Evolutionary conservation across 2,113 vertebrate genomes (phyloP).

Genomic region (Sinocyclocheilus grahami): DNA sequence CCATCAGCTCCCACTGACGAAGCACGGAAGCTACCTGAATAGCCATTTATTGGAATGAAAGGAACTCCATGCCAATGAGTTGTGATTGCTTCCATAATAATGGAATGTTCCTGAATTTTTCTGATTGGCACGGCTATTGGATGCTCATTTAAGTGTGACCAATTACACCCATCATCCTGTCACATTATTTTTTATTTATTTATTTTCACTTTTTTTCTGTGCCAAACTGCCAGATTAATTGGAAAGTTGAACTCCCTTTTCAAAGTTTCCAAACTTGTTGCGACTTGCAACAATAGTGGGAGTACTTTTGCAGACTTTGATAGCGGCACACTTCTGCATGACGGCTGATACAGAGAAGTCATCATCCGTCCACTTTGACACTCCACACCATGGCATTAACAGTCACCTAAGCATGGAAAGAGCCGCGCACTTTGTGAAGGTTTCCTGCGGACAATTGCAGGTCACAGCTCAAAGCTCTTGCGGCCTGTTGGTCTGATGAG

Average conservation of each 20-base stretch:
- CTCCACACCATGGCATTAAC: constrained; percentile 36
- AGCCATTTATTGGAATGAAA: constrained; percentile 49
- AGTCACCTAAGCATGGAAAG: constrained; percentile 35
- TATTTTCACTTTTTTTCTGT: background rate
- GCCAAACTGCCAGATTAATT: constrained; percentile 32
- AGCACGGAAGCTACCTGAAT: constrained; percentile 50
- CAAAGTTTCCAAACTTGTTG: constrained; percentile 31
- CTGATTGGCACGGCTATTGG: constrained; percentile 51
- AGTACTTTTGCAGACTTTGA: constrained; percentile 27
- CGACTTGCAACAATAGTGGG: background rate
- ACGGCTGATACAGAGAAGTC: constrained; percentile 13
- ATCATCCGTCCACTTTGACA: constrained; percentile 26
- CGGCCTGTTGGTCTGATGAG: constrained; percentile 41
- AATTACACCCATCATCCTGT: constrained; percentile 48
- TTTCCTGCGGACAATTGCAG: constrained; percentile 44
- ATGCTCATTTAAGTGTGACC: constrained; percentile 49
- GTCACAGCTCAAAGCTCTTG: constrained; percentile 41
- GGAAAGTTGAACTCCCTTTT: constrained; percentile 40
- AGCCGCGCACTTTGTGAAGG: constrained; percentile 5
- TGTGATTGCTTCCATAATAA: constrained; percentile 49
- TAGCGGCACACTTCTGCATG: background rate
- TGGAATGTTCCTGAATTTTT: constrained; percentile 40
- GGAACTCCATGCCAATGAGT: constrained; percentile 43
- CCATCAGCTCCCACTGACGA: constrained; percentile 20
- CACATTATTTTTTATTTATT: constrained; percentile 31